A percentile compares a stretch with the other conserved stretches of the same genome.
phyloP scores from a whole-genome alignment of 1,140 invertebrate species.

The Drosophila leontia region DNA sequence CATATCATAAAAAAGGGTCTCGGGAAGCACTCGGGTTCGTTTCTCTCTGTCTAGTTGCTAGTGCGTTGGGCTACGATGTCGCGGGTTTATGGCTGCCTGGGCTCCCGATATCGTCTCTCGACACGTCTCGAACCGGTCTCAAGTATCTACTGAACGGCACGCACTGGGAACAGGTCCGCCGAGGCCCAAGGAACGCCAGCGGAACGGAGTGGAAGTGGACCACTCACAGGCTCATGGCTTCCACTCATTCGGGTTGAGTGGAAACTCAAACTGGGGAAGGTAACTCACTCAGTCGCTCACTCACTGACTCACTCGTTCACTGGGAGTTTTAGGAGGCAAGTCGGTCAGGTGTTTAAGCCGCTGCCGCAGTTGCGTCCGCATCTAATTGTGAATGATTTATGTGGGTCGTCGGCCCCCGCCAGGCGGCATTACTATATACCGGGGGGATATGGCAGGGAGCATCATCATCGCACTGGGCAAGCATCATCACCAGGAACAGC shows the following conservation, averaged over 20 bases:
- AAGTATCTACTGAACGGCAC: conserved; percentile 55
- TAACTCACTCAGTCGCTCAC: neutral
- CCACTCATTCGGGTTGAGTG: conserved; percentile 14
- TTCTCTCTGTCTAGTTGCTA: neutral
- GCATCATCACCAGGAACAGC: conserved; percentile 17
- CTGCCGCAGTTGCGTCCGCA: conserved; percentile 64
- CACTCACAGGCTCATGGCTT: conserved; percentile 9
- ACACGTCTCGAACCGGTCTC: conserved; percentile 63
- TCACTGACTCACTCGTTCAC: neutral
- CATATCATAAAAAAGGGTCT: conserved; percentile 8
- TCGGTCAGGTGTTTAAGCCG: conserved; percentile 56
- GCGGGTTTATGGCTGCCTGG: conserved; percentile 34
- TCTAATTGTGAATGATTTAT: conserved; percentile 83
- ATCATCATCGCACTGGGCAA: conserved; percentile 11
- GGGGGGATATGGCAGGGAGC: conserved; percentile 2
- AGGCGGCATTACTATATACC: conserved; percentile 40
- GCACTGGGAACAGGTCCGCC: conserved; percentile 70
- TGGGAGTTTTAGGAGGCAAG: conserved; percentile 35
- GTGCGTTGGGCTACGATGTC: conserved; percentile 6
- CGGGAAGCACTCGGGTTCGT: conserved; percentile 9
- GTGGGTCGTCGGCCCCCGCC: conserved; percentile 69
- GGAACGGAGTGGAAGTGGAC: conserved; percentile 44
- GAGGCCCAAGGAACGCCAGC: conserved; percentile 18
- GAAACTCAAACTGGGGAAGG: conserved; percentile 4
- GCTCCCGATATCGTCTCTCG: conserved; percentile 46